A percentile compares a stretch with the other conserved stretches of the same genome.
Conservation (phyloP, 1,140 invertebrate species). For the Limonius californicus region DNA sequence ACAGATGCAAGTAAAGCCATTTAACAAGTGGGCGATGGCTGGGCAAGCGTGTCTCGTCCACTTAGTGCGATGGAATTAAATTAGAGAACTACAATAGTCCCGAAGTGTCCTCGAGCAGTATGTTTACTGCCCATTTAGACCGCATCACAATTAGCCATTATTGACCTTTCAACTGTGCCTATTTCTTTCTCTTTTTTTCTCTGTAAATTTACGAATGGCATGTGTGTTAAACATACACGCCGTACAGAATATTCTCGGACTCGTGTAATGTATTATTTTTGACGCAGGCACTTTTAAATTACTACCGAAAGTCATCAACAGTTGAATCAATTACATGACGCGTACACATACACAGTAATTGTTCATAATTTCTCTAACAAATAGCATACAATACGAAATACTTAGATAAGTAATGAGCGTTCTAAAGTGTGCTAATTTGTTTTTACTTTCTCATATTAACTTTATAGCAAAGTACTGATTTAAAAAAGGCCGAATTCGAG, state of each 20-base stretch:
- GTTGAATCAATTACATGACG: constrained; percentile 6
- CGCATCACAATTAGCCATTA: constrained; percentile 23
- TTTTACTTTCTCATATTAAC: too few relatives aligned
- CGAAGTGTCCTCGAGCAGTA: constrained; percentile 25
- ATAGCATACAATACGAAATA: constrained; percentile 4
- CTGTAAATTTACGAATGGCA: neutral
- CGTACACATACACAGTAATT: neutral
- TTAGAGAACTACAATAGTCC: constrained; percentile 27
- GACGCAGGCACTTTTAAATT: neutral
- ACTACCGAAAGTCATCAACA: neutral
- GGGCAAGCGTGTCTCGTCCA: constrained; percentile 31
- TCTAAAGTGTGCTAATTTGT: too few relatives aligned
- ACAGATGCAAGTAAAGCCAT: neutral
- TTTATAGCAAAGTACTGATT: too few relatives aligned
- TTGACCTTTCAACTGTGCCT: constrained; percentile 22
- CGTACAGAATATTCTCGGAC: neutral
- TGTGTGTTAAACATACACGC: neutral
- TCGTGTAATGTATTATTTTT: constrained; percentile 2
- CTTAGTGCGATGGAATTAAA: constrained; percentile 27
- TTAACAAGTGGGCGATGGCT: constrained; percentile 24
- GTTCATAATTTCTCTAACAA: neutral
- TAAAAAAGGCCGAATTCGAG: too few relatives aligned
- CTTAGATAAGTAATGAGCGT: too few relatives aligned
- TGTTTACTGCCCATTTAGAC: constrained; percentile 25
- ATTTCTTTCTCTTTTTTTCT: constrained; percentile 15